These are phyloP conservation scores for Abscondita cerata DNA, from an alignment of 2,888 invertebrate genomes.

Conservation along the genomic window DNA sequence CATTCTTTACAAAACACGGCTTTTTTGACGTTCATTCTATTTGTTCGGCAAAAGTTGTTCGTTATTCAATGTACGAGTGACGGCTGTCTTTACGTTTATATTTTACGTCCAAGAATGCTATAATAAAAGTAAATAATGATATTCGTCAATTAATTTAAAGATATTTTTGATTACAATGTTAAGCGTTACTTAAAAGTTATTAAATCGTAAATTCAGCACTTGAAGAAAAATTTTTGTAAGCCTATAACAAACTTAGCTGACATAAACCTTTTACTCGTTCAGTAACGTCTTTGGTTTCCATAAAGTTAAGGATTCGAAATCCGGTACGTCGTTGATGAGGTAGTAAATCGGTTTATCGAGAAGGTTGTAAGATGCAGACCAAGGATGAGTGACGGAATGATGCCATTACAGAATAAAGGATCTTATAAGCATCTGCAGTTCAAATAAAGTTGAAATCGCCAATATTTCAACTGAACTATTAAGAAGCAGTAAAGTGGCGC, in stretches of 20 bases:
- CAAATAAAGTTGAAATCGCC: constrained; percentile 26
- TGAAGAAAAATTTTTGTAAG: neutral
- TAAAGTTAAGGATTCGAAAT: constrained; percentile 17
- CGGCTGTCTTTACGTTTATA: constrained; percentile 36
- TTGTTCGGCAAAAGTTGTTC: constrained; percentile 40
- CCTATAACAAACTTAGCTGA: neutral
- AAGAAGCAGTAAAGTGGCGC: constrained; percentile 26
- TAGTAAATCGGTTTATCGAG: constrained; percentile 28
- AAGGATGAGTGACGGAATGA: constrained; percentile 26
- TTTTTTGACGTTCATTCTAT: constrained; percentile 45
- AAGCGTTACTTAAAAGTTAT: too few relatives aligned
- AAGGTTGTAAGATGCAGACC: constrained; percentile 26
- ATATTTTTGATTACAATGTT: too few relatives aligned
- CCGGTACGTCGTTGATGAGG: constrained; percentile 22
- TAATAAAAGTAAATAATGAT: too few relatives aligned
- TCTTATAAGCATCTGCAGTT: constrained; percentile 23
- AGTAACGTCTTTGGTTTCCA: constrained; percentile 9
- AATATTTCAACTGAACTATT: constrained; percentile 25
- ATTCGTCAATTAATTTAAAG: too few relatives aligned
- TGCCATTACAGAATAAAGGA: constrained; percentile 22
- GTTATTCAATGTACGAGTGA: constrained; percentile 44
- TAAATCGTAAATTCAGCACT: too few relatives aligned
- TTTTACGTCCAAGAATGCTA: constrained; percentile 21
- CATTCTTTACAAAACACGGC: constrained; percentile 41
- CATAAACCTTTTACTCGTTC: constrained; percentile 12